Conservation (phyloP, 2,113 vertebrate genomes). For the Notiomystis cincta region DNA sequence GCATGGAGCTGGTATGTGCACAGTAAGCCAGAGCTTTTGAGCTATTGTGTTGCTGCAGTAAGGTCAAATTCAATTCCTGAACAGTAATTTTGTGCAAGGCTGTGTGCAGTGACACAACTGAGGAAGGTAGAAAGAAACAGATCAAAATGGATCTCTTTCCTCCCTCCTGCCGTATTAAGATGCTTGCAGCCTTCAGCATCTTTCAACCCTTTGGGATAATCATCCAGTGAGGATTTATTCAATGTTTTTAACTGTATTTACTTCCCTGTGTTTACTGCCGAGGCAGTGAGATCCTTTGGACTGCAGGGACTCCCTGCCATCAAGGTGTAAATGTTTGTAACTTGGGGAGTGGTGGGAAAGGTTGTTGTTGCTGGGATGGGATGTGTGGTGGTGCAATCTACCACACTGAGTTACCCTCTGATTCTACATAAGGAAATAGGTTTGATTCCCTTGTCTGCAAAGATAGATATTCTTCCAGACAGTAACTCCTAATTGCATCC, state of each 20-base stretch:
- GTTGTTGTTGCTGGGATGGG: not conserved
- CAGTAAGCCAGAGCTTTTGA: not conserved
- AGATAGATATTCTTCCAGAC: not conserved
- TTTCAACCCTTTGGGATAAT: not conserved
- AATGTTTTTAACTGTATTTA: not conserved
- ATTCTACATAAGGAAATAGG: not conserved
- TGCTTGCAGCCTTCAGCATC: not conserved
- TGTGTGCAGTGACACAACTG: not conserved
- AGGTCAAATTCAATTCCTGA: not conserved
- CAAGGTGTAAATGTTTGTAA: not conserved
- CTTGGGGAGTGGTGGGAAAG: not conserved
- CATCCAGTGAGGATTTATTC: not conserved
- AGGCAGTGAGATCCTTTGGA: not conserved
- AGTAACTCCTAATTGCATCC: not conserved
- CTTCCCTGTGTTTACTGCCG: not conserved
- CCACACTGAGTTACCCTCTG: not conserved
- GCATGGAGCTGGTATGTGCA: accelerated
- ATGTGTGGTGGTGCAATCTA: not conserved
- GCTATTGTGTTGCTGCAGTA: not conserved
- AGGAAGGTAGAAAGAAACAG: not conserved
- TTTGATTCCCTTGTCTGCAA: not conserved
- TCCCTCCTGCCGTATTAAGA: not conserved
- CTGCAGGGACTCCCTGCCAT: not conserved
- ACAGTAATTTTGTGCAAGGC: not conserved
- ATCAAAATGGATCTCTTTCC: not conserved